Evolutionary conservation across 2,888 invertebrate genomes (phyloP).

Genomic region (Eupithecia insigniata): DNA sequence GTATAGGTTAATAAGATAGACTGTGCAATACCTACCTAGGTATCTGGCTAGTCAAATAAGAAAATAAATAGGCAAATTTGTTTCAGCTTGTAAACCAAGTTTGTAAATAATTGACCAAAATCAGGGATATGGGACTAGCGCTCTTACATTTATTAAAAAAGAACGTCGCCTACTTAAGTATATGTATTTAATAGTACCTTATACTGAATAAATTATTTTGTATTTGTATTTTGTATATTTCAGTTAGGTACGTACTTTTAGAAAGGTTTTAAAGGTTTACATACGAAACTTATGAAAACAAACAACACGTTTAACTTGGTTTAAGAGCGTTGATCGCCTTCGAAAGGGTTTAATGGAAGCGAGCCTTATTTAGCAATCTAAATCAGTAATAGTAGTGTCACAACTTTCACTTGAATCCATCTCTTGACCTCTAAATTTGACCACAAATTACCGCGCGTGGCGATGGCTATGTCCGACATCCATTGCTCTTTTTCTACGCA

Average conservation of each 20-base stretch:
- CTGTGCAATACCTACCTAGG: too few relatives aligned
- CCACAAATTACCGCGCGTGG: slow-evolving; percentile 32
- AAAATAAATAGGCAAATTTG: background rate
- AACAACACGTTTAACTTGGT: background rate
- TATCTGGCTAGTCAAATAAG: too few relatives aligned
- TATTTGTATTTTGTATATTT: too few relatives aligned
- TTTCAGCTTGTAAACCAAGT: background rate
- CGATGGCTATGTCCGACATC: slow-evolving; percentile 32
- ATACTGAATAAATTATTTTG: too few relatives aligned
- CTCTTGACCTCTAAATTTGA: slow-evolving; percentile 57
- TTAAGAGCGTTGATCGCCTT: background rate
- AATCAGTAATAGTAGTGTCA: slow-evolving; percentile 27
- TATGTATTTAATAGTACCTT: too few relatives aligned
- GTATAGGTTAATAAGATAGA: too few relatives aligned
- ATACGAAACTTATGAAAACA: background rate
- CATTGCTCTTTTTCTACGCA: slow-evolving; percentile 39
- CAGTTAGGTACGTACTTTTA: background rate
- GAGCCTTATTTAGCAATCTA: background rate
- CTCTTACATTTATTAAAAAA: background rate
- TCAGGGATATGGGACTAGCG: background rate
- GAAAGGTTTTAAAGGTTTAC: background rate
- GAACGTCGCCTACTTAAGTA: background rate
- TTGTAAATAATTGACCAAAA: background rate
- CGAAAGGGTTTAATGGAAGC: background rate
- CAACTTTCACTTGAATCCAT: slow-evolving; percentile 62